Evolutionary conservation across 2,797 vertebrate species (phyloP).

Genomic region (Bradypus variegatus): DNA sequence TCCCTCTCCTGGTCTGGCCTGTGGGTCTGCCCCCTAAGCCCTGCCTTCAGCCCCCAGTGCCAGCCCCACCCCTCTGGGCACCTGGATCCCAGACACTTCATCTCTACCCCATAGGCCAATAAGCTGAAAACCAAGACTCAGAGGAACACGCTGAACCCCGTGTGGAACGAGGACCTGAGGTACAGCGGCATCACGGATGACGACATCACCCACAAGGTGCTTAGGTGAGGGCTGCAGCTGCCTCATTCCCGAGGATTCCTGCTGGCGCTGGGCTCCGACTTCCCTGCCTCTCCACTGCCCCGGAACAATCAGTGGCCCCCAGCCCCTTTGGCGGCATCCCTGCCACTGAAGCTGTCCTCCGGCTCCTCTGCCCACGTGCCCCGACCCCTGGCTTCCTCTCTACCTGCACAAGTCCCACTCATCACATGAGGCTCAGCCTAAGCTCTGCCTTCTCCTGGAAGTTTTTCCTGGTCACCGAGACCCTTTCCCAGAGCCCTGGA

Average conservation of each 20-base stretch:
- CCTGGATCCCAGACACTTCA: constrained; percentile 53
- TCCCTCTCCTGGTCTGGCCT: not conserved
- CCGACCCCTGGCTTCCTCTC: not conserved
- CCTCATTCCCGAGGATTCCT: not conserved
- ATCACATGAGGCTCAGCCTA: not conserved
- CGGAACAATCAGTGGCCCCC: not conserved
- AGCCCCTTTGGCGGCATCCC: not conserved
- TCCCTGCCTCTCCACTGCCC: not conserved
- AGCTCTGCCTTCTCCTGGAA: not conserved
- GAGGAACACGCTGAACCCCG: constrained; percentile 87
- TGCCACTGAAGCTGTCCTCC: too few species aligned
- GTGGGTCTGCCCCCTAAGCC: not conserved
- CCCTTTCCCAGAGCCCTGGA: not conserved
- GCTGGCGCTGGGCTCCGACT: not conserved
- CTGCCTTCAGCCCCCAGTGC: not conserved
- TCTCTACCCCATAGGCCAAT: constrained; percentile 78
- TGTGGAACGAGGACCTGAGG: constrained; percentile 89
- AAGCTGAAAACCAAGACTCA: constrained; percentile 92
- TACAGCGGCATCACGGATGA: constrained; percentile 88
- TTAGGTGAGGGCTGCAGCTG: constrained; percentile 74
- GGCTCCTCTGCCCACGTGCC: too few species aligned
- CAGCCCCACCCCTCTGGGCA: not conserved
- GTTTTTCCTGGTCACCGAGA: not conserved
- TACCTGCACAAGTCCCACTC: not conserved
- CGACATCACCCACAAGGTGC: constrained; percentile 89